A percentile compares a stretch with the other conserved stretches of the same genome.
Evolutionary conservation across 2,888 invertebrate genomes (phyloP).

Genomic region (Sarcophaga carnaria): DNA sequence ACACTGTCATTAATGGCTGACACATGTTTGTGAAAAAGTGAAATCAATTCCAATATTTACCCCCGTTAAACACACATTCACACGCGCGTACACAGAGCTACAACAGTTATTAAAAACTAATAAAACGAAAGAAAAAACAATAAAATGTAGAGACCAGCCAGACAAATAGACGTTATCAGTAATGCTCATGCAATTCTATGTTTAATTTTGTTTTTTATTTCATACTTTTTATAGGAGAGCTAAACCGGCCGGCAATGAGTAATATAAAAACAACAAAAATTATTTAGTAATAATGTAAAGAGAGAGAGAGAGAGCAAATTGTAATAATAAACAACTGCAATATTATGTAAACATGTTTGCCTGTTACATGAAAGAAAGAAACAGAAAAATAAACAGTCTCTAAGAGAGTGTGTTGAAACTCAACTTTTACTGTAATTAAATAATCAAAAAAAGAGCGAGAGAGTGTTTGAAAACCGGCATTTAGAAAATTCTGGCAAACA

Average conservation of each 20-base stretch:
- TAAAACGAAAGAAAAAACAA: not conserved
- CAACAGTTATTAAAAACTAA: not conserved
- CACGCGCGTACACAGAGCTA: not conserved
- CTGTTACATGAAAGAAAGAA: too few relatives aligned
- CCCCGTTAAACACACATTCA: not conserved
- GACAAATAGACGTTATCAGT: not conserved
- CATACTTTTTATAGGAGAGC: too few relatives aligned
- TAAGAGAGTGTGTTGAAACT: too few relatives aligned
- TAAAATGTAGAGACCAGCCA: not conserved
- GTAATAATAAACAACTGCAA: too few relatives aligned
- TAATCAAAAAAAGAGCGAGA: not conserved
- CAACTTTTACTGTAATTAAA: too few relatives aligned
- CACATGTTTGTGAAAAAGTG: not conserved
- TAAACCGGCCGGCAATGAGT: too few relatives aligned
- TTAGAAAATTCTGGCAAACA: not conserved
- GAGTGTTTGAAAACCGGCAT: not conserved
- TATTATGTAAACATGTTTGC: too few relatives aligned
- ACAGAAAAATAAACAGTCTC: too few relatives aligned
- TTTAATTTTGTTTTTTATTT: not conserved
- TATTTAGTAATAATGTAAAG: too few relatives aligned
- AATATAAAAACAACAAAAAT: too few relatives aligned
- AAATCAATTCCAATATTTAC: slow-evolving; percentile 3
- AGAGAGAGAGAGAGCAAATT: too few relatives aligned
- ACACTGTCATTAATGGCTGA: not conserved
- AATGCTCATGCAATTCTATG: not conserved